Conservation (phyloP, 2,797 vertebrate species). For the Hippoglossus hippoglossus region DNA sequence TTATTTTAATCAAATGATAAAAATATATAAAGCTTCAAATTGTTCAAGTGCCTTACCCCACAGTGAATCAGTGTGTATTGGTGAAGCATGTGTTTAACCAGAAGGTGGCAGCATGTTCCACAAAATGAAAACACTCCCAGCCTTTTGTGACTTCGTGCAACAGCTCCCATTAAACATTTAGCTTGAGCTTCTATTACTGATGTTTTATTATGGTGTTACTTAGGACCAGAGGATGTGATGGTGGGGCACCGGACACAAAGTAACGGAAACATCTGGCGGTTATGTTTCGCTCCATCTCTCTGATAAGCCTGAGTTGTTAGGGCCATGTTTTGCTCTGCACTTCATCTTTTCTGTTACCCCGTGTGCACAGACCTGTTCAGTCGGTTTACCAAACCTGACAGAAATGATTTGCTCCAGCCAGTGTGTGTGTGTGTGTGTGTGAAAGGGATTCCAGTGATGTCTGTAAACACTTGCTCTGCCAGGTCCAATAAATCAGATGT, state of each 20-base stretch:
- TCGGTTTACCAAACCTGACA: constrained; percentile 31
- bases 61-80: background rate
- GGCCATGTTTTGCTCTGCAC: constrained; percentile 4
- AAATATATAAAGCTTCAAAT: background rate
- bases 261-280: background rate
- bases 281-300: constrained; percentile 1
- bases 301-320: constrained; percentile 30
- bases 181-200: background rate
- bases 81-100: constrained; percentile 25
- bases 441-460: constrained; percentile 6
- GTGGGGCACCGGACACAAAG: background rate
- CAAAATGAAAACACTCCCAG: background rate
- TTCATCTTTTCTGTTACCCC: background rate
- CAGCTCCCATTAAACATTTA: background rate
- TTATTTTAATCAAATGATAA: background rate
- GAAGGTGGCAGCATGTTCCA: constrained; percentile 59
- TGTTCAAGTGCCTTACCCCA: too few species aligned
- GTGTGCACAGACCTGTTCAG: background rate
- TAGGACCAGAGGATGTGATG: constrained; percentile 1
- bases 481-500: constrained; percentile 58
- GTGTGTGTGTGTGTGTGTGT: constrained; percentile 5
- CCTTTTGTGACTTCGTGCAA: background rate
- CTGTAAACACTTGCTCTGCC: constrained; percentile 49
- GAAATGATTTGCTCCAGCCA: constrained; percentile 20
- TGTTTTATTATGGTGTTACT: background rate